phyloP scores from a whole-genome alignment of 1,140 invertebrate species.

The Drosophila hydei region DNA sequence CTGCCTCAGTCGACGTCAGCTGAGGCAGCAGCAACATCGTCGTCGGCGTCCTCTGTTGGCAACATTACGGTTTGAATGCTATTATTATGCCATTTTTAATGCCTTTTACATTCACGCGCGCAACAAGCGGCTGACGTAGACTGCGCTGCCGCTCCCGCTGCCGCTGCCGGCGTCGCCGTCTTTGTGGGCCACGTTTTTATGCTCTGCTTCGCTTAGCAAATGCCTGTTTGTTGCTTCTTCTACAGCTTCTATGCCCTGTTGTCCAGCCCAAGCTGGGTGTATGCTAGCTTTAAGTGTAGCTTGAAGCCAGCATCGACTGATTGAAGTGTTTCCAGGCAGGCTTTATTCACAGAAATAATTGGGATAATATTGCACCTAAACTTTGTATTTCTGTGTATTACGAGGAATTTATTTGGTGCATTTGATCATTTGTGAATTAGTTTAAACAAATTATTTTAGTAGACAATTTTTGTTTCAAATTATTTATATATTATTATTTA shows the following conservation, averaged over 20 bases:
- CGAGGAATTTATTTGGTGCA: no score
- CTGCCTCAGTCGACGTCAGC: slow-evolving; percentile 6
- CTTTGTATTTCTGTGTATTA: no score
- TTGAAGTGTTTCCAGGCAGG: no score
- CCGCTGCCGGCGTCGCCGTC: slow-evolving; percentile 8
- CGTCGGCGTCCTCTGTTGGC: slow-evolving; percentile 18
- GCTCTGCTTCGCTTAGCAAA: slow-evolving; percentile 55
- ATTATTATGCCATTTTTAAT: slow-evolving; percentile 75
- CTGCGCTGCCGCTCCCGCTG: slow-evolving; percentile 16
- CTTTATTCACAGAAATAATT: no score
- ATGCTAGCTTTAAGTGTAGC: not conserved
- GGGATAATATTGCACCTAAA: no score
- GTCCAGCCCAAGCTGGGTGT: not conserved
- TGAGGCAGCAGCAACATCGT: slow-evolving; percentile 21
- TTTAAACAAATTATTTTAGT: no score
- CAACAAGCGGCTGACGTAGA: slow-evolving; percentile 41
- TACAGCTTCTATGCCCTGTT: slow-evolving; percentile 15
- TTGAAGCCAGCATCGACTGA: not conserved
- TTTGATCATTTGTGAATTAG: no score
- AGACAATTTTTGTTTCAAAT: no score
- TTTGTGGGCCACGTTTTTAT: slow-evolving; percentile 42
- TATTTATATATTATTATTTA: no score
- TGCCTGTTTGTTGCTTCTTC: slow-evolving; percentile 16
- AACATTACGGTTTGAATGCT: slow-evolving; percentile 68
- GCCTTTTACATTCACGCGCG: slow-evolving; percentile 52